A percentile compares a stretch with the other conserved stretches of the same genome.
phyloP scores from a whole-genome alignment of 2,888 invertebrate genomes.

The Heteropelma amictum region DNA sequence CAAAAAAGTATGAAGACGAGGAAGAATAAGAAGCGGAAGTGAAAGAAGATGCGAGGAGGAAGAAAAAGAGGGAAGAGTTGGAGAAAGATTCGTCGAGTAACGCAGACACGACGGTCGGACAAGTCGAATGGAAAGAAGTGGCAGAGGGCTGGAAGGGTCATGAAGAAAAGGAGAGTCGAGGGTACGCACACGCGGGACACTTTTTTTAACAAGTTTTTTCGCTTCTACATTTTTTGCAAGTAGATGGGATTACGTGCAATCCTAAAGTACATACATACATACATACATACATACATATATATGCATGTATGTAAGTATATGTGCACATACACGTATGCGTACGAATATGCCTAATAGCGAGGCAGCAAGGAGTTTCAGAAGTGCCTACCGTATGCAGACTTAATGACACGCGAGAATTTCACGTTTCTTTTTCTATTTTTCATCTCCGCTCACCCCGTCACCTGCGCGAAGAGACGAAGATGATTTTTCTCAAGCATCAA shows the following conservation, averaged over 20 bases:
- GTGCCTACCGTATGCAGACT: conserved; percentile 28
- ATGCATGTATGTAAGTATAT: neutral
- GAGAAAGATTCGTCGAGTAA: conserved; percentile 52
- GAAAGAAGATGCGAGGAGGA: conserved; percentile 27
- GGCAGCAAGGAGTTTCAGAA: conserved; percentile 46
- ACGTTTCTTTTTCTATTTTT: neutral
- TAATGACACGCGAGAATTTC: conserved; percentile 50
- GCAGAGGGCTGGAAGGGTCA: conserved; percentile 35
- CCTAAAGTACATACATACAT: neutral
- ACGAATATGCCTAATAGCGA: conserved; percentile 28
- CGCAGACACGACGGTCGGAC: conserved; percentile 36
- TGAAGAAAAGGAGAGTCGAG: conserved; percentile 38
- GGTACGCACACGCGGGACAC: conserved; percentile 41
- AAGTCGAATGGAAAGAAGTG: conserved; percentile 55
- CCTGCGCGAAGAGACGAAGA: conserved; percentile 41
- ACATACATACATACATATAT: neutral
- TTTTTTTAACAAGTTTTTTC: conserved; percentile 19
- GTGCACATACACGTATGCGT: neutral
- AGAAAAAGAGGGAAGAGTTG: conserved; percentile 1
- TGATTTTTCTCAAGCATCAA: conserved; percentile 41
- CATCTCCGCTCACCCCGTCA: neutral
- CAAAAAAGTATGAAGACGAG: conserved; percentile 24
- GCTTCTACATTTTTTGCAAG: conserved; percentile 7
- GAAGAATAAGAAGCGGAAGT: conserved; percentile 27
- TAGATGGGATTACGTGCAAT: neutral